Evolutionary conservation across 2,113 vertebrate genomes (phyloP).

Genomic region (Pampusana beccarii): DNA sequence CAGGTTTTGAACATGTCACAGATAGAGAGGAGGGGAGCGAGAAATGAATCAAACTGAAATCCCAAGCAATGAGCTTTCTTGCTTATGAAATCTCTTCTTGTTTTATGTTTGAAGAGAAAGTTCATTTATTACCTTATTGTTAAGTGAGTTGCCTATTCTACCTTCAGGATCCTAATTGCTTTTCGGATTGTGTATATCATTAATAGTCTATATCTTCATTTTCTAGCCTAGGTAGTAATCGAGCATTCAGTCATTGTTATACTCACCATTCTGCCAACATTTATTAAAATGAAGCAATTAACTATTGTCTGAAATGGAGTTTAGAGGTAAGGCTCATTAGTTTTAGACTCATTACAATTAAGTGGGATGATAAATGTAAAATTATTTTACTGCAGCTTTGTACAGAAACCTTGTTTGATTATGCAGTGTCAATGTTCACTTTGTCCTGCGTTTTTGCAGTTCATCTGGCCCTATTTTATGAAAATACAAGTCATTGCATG

Average conservation of each 20-base stretch:
- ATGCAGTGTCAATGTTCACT: background rate
- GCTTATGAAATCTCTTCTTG: background rate
- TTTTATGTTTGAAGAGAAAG: background rate
- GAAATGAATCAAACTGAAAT: conserved; percentile 15
- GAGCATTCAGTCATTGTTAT: conserved; percentile 73
- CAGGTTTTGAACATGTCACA: background rate
- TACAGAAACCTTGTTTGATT: conserved; percentile 43
- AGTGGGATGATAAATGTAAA: conserved; percentile 77
- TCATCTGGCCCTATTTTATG: background rate
- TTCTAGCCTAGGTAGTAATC: conserved; percentile 63
- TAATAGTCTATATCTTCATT: conserved; percentile 61
- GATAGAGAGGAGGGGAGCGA: background rate
- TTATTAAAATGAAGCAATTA: conserved; percentile 81
- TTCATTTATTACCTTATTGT: conserved; percentile 8
- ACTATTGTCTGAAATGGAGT: conserved; percentile 78
- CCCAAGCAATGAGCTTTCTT: background rate
- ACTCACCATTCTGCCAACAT: conserved; percentile 69
- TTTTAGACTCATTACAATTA: conserved; percentile 72
- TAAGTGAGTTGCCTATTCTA: conserved; percentile 5
- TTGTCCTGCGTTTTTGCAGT: background rate
- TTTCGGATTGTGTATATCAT: conserved; percentile 61
- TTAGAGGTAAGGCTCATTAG: conserved; percentile 79
- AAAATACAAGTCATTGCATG: background rate
- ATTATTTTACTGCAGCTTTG: conserved; percentile 44
- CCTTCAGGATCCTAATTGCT: conserved; percentile 62